Base-by-base conservation (phyloP, 2,888 invertebrate species). In the Aspidiotus destructor region DNA sequence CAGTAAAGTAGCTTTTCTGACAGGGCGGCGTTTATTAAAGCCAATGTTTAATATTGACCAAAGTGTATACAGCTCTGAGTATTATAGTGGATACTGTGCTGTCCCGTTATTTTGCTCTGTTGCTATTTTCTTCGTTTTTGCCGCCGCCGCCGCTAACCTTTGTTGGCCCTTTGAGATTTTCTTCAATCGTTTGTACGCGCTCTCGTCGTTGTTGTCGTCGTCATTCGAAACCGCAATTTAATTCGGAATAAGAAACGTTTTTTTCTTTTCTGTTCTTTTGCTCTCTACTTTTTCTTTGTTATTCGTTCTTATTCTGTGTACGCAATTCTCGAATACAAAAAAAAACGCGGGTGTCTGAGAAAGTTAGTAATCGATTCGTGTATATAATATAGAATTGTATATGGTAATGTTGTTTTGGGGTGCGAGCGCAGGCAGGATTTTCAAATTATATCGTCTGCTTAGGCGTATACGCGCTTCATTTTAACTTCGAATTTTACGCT, bases 1-100 rank as follows among this genome's bases (percentile, higher is more conserved):
- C 40, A 28, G 40, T 17, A 16, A 40, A 41, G 40, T n/a, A 10
- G 15, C 54, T 40, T 63, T 63, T 63, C 63, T 53, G 63, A 28
- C 28, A 28, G 28, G 28, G 48, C 48, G 41, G 48, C 63, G 63
- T 53, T 63, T 63, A 63, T 63, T 63, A 63, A 63, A 53, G 53
- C 41, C 48, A 28, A 28, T 28, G 48, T 63, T 63, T 63, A 63
- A 63, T 54, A 63, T 63, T 16, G 11, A 16, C n/a, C 11, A 16
- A 60, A 41, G 11, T 11, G 10, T n/a, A n/a, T 41, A n/a, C 40
- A 28, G 60, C 17, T 7, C 60, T 10, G 40, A 2, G 40, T 40
- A 40, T 28, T 41, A 40, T n/a, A 28, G 40, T 9, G 40, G 60
- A 60, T 60, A 28, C 28, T 28, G 28, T 28, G 28, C 28, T 28